These are phyloP conservation scores for Leucoraja erinaceus DNA, from an alignment of 2,113 vertebrate genomes.

Conservation along the genomic window DNA sequence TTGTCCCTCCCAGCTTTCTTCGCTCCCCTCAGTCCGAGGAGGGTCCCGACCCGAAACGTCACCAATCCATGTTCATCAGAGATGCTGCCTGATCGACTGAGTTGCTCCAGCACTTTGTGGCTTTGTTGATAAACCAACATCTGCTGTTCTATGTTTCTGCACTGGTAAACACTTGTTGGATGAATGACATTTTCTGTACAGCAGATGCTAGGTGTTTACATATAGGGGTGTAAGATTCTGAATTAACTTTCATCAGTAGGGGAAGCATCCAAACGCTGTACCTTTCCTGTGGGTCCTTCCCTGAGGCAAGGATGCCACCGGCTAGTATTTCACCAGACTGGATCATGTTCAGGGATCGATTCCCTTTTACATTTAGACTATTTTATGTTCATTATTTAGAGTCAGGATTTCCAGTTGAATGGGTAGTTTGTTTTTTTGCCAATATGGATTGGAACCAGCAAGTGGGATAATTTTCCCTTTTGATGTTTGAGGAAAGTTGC, in stretches of 20 bases:
- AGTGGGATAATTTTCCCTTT: background rate
- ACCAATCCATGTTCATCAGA: no score
- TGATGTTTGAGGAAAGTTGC: background rate
- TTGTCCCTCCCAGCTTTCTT: no score
- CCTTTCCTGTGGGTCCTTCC: background rate
- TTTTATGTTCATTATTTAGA: background rate
- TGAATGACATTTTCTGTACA: background rate
- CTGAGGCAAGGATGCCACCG: background rate
- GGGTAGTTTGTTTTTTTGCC: background rate
- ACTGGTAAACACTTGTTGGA: background rate
- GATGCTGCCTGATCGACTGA: no score
- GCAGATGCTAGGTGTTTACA: background rate
- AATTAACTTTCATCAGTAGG: background rate
- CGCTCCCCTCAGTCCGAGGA: no score
- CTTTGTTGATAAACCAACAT: no score
- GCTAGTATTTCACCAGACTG: background rate
- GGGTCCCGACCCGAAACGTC: no score
- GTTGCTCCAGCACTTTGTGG: no score
- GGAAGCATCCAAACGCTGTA: background rate
- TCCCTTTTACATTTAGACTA: background rate
- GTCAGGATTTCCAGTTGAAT: conserved; percentile 20
- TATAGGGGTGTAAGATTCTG: background rate
- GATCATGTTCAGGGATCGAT: background rate
- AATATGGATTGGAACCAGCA: background rate
- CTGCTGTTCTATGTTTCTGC: no score